These are phyloP conservation scores for Coendou prehensilis DNA, from an alignment of 2,797 vertebrate species.

Conservation along the genomic window DNA sequence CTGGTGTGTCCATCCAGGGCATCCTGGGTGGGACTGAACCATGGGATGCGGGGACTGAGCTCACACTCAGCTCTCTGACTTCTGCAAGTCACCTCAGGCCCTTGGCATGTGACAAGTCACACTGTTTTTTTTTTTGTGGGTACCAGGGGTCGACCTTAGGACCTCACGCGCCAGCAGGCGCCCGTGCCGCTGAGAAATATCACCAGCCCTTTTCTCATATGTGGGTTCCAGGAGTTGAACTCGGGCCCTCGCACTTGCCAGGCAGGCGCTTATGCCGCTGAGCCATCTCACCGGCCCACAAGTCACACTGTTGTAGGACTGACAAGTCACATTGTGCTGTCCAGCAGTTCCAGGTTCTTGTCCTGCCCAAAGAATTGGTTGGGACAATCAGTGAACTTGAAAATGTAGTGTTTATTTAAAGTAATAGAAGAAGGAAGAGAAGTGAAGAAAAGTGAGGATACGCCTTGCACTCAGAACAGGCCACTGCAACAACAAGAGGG, in stretches of 20 bases:
- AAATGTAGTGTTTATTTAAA: background rate
- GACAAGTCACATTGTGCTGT: background rate
- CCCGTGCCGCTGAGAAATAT: no score
- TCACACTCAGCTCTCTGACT: background rate
- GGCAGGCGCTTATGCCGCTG: no score
- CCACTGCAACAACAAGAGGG: background rate
- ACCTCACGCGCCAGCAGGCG: no score
- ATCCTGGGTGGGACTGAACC: background rate
- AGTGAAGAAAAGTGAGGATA: background rate
- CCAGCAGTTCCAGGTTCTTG: background rate
- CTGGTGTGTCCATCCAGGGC: background rate
- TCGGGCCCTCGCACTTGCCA: no score
- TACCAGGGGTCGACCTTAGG: no score
- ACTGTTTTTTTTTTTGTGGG: background rate
- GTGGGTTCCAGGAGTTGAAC: no score
- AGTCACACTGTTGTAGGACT: background rate
- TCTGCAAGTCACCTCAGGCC: background rate
- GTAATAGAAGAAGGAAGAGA: background rate
- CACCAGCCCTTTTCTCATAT: no score
- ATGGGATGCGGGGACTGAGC: background rate
- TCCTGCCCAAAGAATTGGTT: background rate
- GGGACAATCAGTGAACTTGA: background rate
- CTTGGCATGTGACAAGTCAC: background rate
- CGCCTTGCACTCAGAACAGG: background rate
- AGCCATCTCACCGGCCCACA: background rate